phyloP scores from a whole-genome alignment of 2,113 vertebrate species.

The Pygoscelis adeliae region DNA sequence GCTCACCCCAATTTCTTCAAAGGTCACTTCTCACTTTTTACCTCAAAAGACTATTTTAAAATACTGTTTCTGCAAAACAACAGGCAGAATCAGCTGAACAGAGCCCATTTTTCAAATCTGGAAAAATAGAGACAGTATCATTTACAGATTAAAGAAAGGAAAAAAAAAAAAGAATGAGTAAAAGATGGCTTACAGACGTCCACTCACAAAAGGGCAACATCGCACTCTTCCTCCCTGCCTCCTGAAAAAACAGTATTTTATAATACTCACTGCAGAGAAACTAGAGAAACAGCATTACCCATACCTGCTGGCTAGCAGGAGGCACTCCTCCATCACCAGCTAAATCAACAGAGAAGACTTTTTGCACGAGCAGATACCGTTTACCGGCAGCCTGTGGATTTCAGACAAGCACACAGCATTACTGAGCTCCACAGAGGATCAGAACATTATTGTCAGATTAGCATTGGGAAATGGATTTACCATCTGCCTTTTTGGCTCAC shows the following conservation, averaged over 20 bases:
- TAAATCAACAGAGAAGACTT: not conserved
- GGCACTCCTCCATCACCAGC: not conserved
- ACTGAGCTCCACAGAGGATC: not conserved
- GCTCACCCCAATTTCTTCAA: not conserved
- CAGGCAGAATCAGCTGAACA: not conserved
- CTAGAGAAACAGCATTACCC: not conserved
- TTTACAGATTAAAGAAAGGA: not conserved
- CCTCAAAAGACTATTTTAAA: not conserved
- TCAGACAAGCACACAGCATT: not conserved
- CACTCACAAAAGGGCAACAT: not conserved
- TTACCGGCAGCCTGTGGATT: not conserved
- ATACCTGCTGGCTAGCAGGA: not conserved
- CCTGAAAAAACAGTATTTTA: not conserved
- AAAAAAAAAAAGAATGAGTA: not conserved
- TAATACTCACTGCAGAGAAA: not conserved
- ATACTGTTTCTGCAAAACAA: not conserved
- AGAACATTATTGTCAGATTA: not conserved
- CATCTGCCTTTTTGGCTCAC: conserved; percentile 7
- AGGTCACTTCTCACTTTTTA: not conserved
- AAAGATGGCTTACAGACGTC: not conserved
- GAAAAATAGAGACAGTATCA: not conserved
- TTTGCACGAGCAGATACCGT: not conserved
- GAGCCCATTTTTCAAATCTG: not conserved
- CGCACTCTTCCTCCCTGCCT: not conserved
- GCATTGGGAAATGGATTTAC: not conserved